These are phyloP conservation scores for Macrotis lagotis DNA, from an alignment of 2,113 vertebrate species.

Conservation along the genomic window DNA sequence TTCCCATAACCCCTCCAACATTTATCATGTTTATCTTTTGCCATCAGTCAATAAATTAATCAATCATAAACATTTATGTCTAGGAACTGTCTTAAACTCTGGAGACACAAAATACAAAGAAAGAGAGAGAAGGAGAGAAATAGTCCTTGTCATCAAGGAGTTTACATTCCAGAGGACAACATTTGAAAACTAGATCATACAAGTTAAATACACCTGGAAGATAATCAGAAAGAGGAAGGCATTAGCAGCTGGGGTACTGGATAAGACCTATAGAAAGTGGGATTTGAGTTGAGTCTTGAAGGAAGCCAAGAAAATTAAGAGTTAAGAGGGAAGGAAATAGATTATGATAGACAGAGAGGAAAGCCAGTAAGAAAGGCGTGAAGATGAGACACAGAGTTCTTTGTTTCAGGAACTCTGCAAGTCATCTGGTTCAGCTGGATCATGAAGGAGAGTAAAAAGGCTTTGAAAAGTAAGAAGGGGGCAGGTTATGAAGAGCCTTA, in stretches of 20 bases:
- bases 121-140: neutral
- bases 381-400: neutral
- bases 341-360: neutral
- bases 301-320: neutral
- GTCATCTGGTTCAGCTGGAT: neutral
- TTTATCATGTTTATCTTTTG: neutral
- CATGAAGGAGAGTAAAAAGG: neutral
- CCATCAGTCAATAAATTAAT: neutral
- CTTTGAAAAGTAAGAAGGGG: neutral
- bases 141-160: neutral
- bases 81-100: neutral
- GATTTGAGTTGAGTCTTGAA: neutral
- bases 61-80: neutral
- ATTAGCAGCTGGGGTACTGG: neutral
- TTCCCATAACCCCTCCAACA: neutral
- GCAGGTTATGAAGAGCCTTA: neutral
- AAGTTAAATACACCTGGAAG: neutral
- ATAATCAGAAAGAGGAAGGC: neutral
- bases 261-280: neutral
- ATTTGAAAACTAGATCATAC: neutral
- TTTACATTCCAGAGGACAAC: neutral
- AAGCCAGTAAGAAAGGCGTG: neutral
- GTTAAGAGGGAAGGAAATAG: neutral
- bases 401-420: neutral
- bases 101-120: neutral